Evolutionary conservation across 2,888 invertebrate genomes (phyloP).

Genomic region (Eristalis tenax): DNA sequence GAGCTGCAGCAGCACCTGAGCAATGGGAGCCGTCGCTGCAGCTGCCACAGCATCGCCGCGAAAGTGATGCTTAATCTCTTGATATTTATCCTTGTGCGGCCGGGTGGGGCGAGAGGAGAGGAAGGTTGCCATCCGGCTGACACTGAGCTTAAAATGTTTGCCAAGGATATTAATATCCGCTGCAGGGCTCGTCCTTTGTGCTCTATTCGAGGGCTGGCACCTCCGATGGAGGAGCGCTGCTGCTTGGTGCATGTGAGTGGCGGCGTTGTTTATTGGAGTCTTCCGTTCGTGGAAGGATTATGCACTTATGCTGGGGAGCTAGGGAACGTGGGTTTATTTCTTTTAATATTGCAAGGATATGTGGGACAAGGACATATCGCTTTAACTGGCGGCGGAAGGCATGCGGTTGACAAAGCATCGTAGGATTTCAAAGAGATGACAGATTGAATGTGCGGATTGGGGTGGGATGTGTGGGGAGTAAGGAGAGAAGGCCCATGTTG

Average conservation of each 20-base stretch:
- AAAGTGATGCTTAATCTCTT: slow-evolving; percentile 23
- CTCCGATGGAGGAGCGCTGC: background rate
- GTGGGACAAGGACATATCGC: slow-evolving; percentile 23
- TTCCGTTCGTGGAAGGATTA: slow-evolving; percentile 30
- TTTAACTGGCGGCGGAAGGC: background rate
- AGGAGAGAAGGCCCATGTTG: background rate
- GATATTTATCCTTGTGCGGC: slow-evolving; percentile 29
- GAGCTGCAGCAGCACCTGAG: slow-evolving; percentile 5
- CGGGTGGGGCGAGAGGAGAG: background rate
- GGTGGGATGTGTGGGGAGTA: background rate
- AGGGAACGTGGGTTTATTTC: slow-evolving; percentile 3
- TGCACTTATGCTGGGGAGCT: slow-evolving; percentile 1
- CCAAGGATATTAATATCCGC: slow-evolving; percentile 38
- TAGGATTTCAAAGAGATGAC: background rate
- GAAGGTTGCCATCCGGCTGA: slow-evolving; percentile 22
- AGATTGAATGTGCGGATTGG: background rate
- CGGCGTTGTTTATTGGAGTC: slow-evolving; percentile 30
- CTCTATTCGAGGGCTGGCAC: background rate
- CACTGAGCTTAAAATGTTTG: slow-evolving; percentile 46
- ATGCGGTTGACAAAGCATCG: background rate
- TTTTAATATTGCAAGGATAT: slow-evolving; percentile 27
- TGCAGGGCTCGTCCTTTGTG: slow-evolving; percentile 15
- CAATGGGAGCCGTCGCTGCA: slow-evolving; percentile 5
- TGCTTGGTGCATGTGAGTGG: slow-evolving; percentile 1
- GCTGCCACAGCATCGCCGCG: slow-evolving; percentile 5